Base-by-base conservation (phyloP, 1,140 invertebrate genomes). In the Hylaeus volcanicus region DNA sequence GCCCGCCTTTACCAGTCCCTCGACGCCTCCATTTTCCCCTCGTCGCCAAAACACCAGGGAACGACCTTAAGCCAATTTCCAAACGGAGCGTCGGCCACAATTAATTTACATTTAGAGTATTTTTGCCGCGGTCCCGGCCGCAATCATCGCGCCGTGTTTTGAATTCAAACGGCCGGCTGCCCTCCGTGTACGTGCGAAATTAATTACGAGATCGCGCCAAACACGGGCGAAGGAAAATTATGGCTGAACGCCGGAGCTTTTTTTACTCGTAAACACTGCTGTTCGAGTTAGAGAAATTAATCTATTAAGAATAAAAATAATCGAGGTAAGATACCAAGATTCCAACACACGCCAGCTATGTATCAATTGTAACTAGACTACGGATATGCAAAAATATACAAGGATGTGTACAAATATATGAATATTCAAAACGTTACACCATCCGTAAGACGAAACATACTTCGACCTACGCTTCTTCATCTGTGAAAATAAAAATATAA, bases 31-130 rank as follows among this genome's bases (percentile, higher is more conserved):
- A 6, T 51, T 48, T 72, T 39, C n/a, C 4, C 41, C 37, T 11
- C 53, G 15, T 11, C 43, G 58, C 56, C 75, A 58, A 71, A 69
- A 64, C 48, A 53, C 65, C 14, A 1, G 15, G 1, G 83, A 37
- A 83, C 39, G 39, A 39, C 37, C 60, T 45, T 58, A 48, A 69
- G 43, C 75, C 76, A 75, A 85, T 80, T 74, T 61, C 53, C 74
- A 73, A 77, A 83, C 73, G 81, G 77, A 72, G 45, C 70, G 66
- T 41, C 56, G 56, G 37, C 14, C 6, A 5, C 75, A 45, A 77
- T 61, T 77, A 84, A 85, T 84, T 85, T 85, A 84, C 82, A 85
- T 85, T 79, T 83, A 79, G 72, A 85, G 76, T 71, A 83, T 85
- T 83, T 85, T 83, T 78, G 51, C 51, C 64, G 65, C 74, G 55